phyloP scores from a whole-genome alignment of 1,140 invertebrate species.

The Drosophila lacertosa region DNA sequence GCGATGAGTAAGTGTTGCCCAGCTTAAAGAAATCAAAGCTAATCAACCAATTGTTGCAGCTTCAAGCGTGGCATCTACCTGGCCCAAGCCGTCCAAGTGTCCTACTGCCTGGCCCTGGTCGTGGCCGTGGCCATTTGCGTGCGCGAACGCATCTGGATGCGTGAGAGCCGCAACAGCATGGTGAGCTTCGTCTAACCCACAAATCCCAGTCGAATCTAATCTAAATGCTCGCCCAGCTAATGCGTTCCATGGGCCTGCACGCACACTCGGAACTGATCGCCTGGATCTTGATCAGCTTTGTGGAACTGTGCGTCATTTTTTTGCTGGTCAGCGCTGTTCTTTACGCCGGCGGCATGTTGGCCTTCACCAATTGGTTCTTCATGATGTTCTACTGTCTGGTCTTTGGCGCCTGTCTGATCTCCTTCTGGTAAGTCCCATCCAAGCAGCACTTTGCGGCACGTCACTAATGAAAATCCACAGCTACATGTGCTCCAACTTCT shows the following conservation, averaged over 20 bases:
- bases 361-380: constrained; percentile 85
- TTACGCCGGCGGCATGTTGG: constrained; percentile 85
- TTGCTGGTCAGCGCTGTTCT: constrained; percentile 85
- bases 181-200: constrained; percentile 78
- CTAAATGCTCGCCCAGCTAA: constrained; percentile 86
- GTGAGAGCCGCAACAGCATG: constrained; percentile 88
- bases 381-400: constrained; percentile 86
- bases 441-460: neutral
- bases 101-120: constrained; percentile 87
- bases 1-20: constrained; percentile 85
- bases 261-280: constrained; percentile 86
- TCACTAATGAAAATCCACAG: constrained; percentile 71
- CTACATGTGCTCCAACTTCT: constrained; percentile 88
- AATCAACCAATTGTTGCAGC: constrained; percentile 67
- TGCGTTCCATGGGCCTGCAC: constrained; percentile 89
- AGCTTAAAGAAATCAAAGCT: neutral
- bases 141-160: constrained; percentile 87
- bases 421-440: constrained; percentile 86
- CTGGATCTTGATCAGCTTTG: constrained; percentile 86
- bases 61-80: constrained; percentile 88
- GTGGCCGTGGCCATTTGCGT: constrained; percentile 87
- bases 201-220: neutral
- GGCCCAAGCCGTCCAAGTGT: constrained; percentile 87
- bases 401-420: constrained; percentile 86
- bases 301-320: constrained; percentile 85